Evolutionary conservation across 2,113 vertebrate species (phyloP).

Genomic region (Piaya cayana): DNA sequence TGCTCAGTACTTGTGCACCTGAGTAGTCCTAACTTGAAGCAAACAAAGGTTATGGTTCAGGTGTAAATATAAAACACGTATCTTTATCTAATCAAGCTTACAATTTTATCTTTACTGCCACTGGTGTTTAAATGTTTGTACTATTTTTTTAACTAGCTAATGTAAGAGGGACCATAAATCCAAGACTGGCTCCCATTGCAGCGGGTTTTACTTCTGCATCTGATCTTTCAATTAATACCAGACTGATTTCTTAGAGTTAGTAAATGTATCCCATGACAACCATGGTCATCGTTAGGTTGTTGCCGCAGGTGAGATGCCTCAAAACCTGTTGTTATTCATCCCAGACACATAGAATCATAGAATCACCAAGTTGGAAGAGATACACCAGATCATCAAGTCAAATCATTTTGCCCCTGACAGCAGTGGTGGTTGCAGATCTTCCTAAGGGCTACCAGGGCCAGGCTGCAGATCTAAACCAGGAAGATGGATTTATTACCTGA

Average conservation of each 20-base stretch:
- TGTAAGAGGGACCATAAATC: slow-evolving; percentile 42
- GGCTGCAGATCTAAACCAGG: neutral
- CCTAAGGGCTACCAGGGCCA: neutral
- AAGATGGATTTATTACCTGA: neutral
- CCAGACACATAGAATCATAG: too few species aligned
- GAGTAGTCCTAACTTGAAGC: neutral
- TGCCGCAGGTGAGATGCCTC: neutral
- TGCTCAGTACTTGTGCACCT: neutral
- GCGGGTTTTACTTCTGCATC: neutral
- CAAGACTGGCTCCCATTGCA: neutral
- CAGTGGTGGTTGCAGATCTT: neutral
- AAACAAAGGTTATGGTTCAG: slow-evolving; percentile 56
- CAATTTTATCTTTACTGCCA: slow-evolving; percentile 69
- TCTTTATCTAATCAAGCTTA: slow-evolving; percentile 58
- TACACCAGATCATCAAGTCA: too few species aligned
- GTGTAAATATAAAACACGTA: neutral
- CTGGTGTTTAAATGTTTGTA: slow-evolving; percentile 65
- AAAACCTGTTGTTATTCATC: neutral
- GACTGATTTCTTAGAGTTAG: neutral
- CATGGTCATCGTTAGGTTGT: neutral
- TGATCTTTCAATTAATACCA: neutral
- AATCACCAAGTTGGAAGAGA: too few species aligned
- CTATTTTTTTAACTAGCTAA: slow-evolving; percentile 43
- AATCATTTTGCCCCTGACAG: too few species aligned
- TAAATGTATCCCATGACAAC: neutral